A percentile compares a stretch with the other conserved stretches of the same genome.
Conservation (phyloP, 2,797 vertebrate species). For the Clamator glandarius region DNA sequence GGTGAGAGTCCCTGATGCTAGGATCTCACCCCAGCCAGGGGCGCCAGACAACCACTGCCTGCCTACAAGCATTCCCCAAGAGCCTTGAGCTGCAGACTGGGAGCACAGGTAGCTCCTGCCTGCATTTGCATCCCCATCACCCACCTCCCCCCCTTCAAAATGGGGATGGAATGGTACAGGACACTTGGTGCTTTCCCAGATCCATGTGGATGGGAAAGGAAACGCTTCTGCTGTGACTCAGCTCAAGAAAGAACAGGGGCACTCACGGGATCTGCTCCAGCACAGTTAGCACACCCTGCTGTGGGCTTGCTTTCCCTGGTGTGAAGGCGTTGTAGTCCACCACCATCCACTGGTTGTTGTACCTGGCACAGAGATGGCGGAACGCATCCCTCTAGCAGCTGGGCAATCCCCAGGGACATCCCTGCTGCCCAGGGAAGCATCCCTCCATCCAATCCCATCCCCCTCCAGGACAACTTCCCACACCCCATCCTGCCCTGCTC, state of each 20-base stretch:
- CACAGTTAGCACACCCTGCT: constrained; percentile 81
- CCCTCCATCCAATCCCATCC: accelerated
- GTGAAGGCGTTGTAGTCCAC: constrained; percentile 90
- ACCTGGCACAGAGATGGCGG: constrained; percentile 72
- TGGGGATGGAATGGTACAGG: no score
- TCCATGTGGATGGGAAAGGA: accelerated
- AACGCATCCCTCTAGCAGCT: background rate
- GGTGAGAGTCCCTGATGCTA: accelerated
- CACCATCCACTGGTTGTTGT: constrained; percentile 99
- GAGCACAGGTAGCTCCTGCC: background rate
- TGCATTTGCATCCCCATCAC: accelerated
- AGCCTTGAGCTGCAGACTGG: background rate
- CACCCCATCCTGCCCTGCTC: constrained; percentile 13
- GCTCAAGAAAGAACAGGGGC: accelerated
- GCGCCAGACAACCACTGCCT: background rate
- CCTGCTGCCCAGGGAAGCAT: no score
- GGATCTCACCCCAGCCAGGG: background rate
- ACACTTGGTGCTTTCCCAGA: background rate
- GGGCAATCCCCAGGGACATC: accelerated
- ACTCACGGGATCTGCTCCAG: constrained; percentile 97
- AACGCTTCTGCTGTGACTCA: accelerated
- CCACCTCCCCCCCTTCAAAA: accelerated
- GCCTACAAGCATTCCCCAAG: background rate
- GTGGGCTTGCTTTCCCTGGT: constrained; percentile 66
- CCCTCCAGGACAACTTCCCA: accelerated